Conservation (phyloP, 2,113 vertebrate species). For the Panurus biarmicus region DNA sequence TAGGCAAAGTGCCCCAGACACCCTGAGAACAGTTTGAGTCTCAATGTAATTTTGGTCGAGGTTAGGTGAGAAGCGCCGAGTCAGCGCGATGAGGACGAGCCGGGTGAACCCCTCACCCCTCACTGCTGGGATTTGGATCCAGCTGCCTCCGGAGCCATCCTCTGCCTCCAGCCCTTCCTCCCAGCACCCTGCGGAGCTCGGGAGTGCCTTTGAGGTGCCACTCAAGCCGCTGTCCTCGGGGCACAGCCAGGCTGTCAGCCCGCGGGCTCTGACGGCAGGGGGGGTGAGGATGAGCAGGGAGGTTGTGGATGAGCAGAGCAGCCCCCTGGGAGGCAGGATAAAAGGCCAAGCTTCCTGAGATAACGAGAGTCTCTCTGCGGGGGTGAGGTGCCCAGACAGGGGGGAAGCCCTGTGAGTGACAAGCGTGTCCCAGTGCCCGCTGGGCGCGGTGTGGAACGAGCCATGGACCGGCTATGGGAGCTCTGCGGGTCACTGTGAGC, state of each 20-base stretch:
- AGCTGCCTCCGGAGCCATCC: not conserved
- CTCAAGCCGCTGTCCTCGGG: not conserved
- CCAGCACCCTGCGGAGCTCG: not conserved
- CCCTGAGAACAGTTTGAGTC: not conserved
- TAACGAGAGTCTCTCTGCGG: not conserved
- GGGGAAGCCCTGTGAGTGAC: not conserved
- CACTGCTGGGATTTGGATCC: not conserved
- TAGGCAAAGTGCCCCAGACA: not conserved
- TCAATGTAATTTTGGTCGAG: not conserved
- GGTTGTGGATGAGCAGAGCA: not conserved
- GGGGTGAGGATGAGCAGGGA: not conserved
- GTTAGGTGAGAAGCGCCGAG: not conserved
- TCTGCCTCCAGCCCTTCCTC: not conserved
- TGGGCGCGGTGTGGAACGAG: not conserved
- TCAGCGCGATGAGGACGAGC: not conserved
- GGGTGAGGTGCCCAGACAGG: not conserved
- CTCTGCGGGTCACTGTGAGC: not conserved
- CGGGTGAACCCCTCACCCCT: not conserved
- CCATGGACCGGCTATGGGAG: fast-evolving
- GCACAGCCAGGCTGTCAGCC: not conserved
- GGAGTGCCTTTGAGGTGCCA: not conserved
- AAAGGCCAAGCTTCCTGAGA: not conserved
- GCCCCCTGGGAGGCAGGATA: not conserved
- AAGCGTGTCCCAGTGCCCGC: not conserved
- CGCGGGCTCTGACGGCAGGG: not conserved